phyloP scores from a whole-genome alignment of 2,888 invertebrate species.

The Chirona hameri region DNA sequence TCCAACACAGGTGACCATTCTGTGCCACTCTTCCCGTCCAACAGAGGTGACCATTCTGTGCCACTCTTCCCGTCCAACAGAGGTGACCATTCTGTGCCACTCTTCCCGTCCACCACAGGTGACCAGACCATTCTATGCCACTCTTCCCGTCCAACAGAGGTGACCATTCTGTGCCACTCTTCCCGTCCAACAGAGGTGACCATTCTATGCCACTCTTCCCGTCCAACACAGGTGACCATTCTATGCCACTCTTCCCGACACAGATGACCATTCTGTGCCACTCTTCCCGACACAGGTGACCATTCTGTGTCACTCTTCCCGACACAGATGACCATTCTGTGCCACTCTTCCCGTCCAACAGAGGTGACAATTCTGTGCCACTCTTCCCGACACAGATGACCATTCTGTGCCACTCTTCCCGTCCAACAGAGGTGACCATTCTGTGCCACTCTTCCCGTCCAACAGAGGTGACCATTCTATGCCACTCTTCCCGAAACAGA shows the following conservation, averaged over 20 bases:
- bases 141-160: too few species aligned
- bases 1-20: neutral
- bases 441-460: constrained; percentile 36
- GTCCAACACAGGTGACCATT: too few species aligned
- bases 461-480: constrained; percentile 67
- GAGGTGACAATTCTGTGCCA: neutral
- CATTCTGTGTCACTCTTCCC: constrained; percentile 36
- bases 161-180: constrained; percentile 9
- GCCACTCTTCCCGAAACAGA: too few species aligned
- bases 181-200: constrained; percentile 58
- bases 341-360: too few species aligned
- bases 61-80: too few species aligned
- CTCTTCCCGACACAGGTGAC: too few species aligned
- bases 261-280: too few species aligned
- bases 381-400: constrained; percentile 51
- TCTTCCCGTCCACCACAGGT: constrained; percentile 54
- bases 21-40: constrained; percentile 36
- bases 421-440: too few species aligned
- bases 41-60: constrained; percentile 70
- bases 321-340: too few species aligned
- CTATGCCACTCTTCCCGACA: constrained; percentile 36
- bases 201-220: too few species aligned
- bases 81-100: neutral
- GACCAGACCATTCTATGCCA: too few species aligned
- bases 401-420: too few species aligned